phyloP scores from a whole-genome alignment of 2,888 invertebrate genomes.

The Lasioglossum figueresi region DNA sequence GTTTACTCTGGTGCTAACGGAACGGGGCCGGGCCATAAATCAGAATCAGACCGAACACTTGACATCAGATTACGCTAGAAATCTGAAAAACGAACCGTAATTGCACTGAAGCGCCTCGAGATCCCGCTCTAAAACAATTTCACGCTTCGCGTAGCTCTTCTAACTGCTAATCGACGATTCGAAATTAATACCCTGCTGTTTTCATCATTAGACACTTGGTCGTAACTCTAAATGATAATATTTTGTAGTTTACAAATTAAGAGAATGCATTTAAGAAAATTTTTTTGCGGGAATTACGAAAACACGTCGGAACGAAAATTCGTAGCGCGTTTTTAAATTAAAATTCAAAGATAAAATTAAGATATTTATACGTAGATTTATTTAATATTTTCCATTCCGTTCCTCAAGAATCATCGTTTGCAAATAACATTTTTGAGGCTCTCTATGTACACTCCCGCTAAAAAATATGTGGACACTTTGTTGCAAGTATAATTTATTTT shows the following conservation, averaged over 20 bases:
- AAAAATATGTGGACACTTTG: too few species aligned
- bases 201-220: background rate
- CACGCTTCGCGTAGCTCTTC: background rate
- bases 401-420: too few species aligned
- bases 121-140: background rate
- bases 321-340: too few species aligned
- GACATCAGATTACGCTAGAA: conserved; percentile 32
- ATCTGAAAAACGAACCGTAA: conserved; percentile 22
- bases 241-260: background rate
- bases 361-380: too few species aligned
- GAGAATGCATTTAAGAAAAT: background rate
- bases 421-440: too few species aligned
- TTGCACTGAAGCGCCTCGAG: background rate
- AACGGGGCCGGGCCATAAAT: conserved; percentile 23
- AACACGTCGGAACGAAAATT: too few species aligned
- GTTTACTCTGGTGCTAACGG: conserved; percentile 24
- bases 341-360: too few species aligned
- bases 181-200: background rate
- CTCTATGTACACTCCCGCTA: too few species aligned
- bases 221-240: background rate
- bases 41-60: conserved; percentile 21
- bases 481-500: too few species aligned
- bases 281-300: too few species aligned
- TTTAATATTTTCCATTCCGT: too few species aligned
- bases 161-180: background rate